phyloP scores from a whole-genome alignment of 1,140 invertebrate genomes.

The Lordiphosa mommai region DNA sequence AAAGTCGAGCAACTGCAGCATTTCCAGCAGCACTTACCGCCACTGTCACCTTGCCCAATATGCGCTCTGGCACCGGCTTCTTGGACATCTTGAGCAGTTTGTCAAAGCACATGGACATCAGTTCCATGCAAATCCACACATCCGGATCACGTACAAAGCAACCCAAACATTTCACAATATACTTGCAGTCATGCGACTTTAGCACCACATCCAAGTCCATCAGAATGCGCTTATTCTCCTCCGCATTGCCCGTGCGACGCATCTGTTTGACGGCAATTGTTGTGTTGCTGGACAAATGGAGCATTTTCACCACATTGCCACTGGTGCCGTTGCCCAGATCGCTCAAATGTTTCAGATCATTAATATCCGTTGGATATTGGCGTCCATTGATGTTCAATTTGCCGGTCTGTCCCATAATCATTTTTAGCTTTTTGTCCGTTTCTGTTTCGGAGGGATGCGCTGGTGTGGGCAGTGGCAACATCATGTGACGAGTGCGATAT shows the following conservation, averaged over 20 bases:
- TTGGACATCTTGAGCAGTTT: slow-evolving; percentile 94
- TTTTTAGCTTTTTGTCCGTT: slow-evolving; percentile 80
- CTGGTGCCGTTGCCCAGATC: slow-evolving; percentile 97
- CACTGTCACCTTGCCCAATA: slow-evolving; percentile 97
- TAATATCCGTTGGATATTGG: slow-evolving; percentile 90
- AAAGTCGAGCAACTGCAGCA: background rate
- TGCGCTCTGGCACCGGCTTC: slow-evolving; percentile 94
- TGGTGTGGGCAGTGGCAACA: slow-evolving; percentile 38
- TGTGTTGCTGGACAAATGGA: slow-evolving; percentile 90
- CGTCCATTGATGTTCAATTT: slow-evolving; percentile 90
- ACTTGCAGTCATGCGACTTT: slow-evolving; percentile 97
- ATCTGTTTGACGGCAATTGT: slow-evolving; percentile 99
- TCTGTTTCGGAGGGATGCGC: slow-evolving; percentile 79
- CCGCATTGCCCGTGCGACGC: slow-evolving; percentile 96
- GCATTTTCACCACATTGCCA: slow-evolving; percentile 98
- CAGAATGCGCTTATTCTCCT: slow-evolving; percentile 98
- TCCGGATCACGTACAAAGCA: slow-evolving; percentile 97
- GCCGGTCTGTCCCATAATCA: slow-evolving; percentile 85
- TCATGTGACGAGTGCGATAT: slow-evolving; percentile 39
- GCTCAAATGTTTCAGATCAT: slow-evolving; percentile 92
- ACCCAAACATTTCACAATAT: slow-evolving; percentile 97
- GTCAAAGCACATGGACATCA: slow-evolving; percentile 99
- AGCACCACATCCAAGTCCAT: slow-evolving; percentile 99
- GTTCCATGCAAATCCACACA: slow-evolving; percentile 96
- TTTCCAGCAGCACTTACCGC: slow-evolving; percentile 86